Evolutionary conservation across 2,888 invertebrate species (phyloP), one percentile per base, ranked within the genome.

Genomic region (Phengaris arion): DNA sequence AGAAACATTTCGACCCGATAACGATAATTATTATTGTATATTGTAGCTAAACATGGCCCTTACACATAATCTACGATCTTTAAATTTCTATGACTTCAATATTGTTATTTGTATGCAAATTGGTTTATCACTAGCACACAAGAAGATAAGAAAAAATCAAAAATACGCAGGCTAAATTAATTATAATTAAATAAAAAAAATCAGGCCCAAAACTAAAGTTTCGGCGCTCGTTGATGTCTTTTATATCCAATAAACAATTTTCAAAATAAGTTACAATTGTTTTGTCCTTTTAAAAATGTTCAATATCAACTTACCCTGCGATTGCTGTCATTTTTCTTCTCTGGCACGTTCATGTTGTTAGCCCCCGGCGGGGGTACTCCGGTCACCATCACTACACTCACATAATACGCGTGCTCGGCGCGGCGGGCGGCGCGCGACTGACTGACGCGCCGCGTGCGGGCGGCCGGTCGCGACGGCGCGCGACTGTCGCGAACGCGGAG

Each of bases 311-410:
- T 87, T 77, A 94, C 94, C 85, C 94, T 86, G 83, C 94, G 87
- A 80, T 90, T 91, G 83, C 93, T 93, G 76, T 87, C 86, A 22
- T 87, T 80, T 81, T 91, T 91, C 81, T 91, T 68, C 74, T 68
- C 68, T 45, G 51, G 79, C 75, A 79, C 84, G 82, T 84, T 86
- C 85, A 85, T 85, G 86, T 82, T 87, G 89, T 74, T 85, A 87
- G 81, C 84, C 85, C 77, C 87, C 87, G 69, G 87, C 85, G 76
- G 89, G 64, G 64, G 64, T 35, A 64, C 85, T 79, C 91, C 91
- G 78, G 92, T 93, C 88, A 93, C 93, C 93, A 93, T 92, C 83
- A 77, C 86, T 78, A 76, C 76, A 77, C 78, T 76, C 81, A 82
- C 82, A 77, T 72, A 78, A 74, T 80, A 79, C 79, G 84, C 79